Conservation (phyloP, 2,888 invertebrate genomes). For the Linnaemya vulpina region DNA sequence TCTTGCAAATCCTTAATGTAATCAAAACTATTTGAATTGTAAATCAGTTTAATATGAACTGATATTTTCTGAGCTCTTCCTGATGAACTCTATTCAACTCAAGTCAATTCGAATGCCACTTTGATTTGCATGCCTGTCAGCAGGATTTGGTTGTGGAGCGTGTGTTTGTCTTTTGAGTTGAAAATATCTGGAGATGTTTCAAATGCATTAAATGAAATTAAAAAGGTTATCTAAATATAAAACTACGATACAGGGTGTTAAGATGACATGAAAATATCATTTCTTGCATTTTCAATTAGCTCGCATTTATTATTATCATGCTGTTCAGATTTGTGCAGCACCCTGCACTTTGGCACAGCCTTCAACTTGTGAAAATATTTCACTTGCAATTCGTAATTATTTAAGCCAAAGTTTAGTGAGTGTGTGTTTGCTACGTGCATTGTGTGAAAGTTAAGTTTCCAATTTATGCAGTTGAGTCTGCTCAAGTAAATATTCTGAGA, state of each 20-base stretch:
- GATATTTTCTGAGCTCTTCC: neutral
- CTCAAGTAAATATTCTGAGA: neutral
- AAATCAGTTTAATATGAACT: constrained; percentile 34
- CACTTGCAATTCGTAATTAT: neutral
- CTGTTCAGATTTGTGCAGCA: neutral
- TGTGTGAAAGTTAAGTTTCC: neutral
- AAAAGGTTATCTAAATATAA: neutral
- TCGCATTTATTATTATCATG: too few species aligned
- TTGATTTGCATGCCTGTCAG: neutral
- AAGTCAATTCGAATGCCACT: constrained; percentile 1
- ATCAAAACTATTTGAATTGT: constrained; percentile 28
- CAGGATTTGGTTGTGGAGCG: neutral
- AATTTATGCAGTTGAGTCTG: neutral
- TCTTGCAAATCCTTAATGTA: constrained; percentile 8
- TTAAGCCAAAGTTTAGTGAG: neutral
- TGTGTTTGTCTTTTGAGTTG: neutral
- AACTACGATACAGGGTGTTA: neutral
- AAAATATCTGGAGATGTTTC: neutral
- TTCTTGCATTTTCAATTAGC: too few species aligned
- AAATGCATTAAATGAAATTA: neutral
- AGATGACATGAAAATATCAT: neutral
- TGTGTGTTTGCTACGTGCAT: neutral
- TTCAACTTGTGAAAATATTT: neutral
- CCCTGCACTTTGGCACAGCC: neutral
- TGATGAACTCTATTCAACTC: neutral